These are phyloP conservation scores for Acanthurus tractus DNA, from an alignment of 2,797 vertebrate species.

Conservation along the genomic window DNA sequence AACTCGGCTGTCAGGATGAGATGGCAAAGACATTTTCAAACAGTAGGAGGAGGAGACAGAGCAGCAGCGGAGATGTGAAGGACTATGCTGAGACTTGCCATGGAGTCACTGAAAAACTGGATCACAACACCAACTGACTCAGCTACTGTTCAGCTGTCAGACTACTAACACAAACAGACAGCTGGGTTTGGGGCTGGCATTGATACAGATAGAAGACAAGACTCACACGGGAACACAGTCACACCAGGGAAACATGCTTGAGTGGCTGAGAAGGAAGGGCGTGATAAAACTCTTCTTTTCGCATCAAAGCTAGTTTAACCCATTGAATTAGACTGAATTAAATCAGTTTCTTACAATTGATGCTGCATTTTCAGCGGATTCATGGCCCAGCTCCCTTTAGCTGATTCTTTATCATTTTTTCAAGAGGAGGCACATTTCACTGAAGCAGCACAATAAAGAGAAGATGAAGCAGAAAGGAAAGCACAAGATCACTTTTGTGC, in stretches of 20 bases:
- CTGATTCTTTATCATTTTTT: slow-evolving; percentile 16
- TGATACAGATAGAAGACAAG: slow-evolving; percentile 35
- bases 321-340: slow-evolving; percentile 20
- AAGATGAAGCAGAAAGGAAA: slow-evolving; percentile 1
- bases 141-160: slow-evolving; percentile 56
- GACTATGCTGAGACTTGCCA: slow-evolving; percentile 16
- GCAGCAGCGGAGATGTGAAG: slow-evolving; percentile 39
- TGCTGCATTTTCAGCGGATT: slow-evolving; percentile 4
- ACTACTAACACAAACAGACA: slow-evolving; percentile 45
- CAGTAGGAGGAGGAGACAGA: not conserved
- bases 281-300: not conserved
- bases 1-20: slow-evolving; percentile 31
- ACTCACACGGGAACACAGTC: not conserved
- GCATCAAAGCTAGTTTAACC: slow-evolving; percentile 21
- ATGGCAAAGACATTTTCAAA: slow-evolving; percentile 19
- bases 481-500: slow-evolving; percentile 7
- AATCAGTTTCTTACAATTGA: slow-evolving; percentile 19
- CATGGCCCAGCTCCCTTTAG: not conserved
- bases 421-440: slow-evolving; percentile 4
- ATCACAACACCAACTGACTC: slow-evolving; percentile 48
- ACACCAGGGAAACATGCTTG: slow-evolving; percentile 24
- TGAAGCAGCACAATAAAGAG: not conserved
- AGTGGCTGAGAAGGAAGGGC: slow-evolving; percentile 2
- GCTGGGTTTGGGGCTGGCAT: slow-evolving; percentile 47
- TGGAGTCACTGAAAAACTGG: slow-evolving; percentile 31